Evolutionary conservation across 2,113 vertebrate genomes (phyloP), one percentile per base, ranked within the genome.

Genomic region (Rhea pennata): DNA sequence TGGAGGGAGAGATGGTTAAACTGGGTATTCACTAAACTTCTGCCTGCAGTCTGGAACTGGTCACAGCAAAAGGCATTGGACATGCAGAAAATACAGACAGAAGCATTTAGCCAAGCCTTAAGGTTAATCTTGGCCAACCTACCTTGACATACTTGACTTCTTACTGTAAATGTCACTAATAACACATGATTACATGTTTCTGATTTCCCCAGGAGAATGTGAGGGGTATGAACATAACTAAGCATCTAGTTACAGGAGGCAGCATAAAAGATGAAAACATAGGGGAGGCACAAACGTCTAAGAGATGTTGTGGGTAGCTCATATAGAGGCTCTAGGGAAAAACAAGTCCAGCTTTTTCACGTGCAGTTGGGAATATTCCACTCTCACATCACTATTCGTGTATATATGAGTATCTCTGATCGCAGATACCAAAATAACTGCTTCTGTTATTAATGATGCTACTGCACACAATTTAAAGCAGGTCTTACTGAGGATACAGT

Each of bases 401-500:
- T 2, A 2, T 1, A 42, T 26, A 26, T 20, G 44, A 64, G 39
- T 39, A 26, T 8, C 73, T 23, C 26, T 29, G 10, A 13, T 36
- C 74, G 9, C 61, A 81, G 53, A 53, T 2, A 48, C 36, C 64
- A 5, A 31, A 58, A 70, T 4, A 31, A 27, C 59, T 7, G 0
- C 12, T 7, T 12, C 44, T 70, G 59, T 8, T 39, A 5, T 3
- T 31, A 22, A 46, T 0, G 15, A 33, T 22, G 48, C 26, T 56
- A 2, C 5, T 16, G 31, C 10, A 4, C 0, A 0, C 21, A 26
- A 19, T 15, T 22, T 33, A 22, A 29, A 24, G 9, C 0, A 0
- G 56, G 16, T 58, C 56, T 59, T 59, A 59, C 29, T 59, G 19
- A 19, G 46, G 54, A 13, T 8, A 5, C 10, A 3, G 33, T 36